phyloP scores from a whole-genome alignment of 2,797 vertebrate genomes.

The Scarus forsteni region DNA sequence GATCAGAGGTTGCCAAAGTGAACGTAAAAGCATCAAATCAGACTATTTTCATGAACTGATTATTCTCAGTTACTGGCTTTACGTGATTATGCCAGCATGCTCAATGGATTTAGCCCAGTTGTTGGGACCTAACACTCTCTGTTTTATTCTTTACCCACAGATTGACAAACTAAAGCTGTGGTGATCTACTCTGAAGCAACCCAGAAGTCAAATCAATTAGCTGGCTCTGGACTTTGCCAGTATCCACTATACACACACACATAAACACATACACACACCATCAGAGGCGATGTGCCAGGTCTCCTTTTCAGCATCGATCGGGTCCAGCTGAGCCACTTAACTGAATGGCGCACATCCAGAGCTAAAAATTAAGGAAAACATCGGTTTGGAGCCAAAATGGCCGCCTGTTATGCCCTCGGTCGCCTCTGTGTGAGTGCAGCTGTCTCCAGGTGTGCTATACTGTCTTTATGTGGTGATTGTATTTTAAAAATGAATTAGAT shows the following conservation, averaged over 20 bases:
- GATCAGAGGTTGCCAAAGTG: too few species aligned
- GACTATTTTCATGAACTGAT: too few species aligned
- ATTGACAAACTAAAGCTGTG: slow-evolving; percentile 43
- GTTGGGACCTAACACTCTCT: neutral
- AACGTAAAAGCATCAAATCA: too few species aligned
- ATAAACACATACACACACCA: slow-evolving; percentile 26
- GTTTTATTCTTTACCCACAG: slow-evolving; percentile 3
- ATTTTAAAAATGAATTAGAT: slow-evolving; percentile 45
- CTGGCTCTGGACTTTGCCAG: slow-evolving; percentile 44
- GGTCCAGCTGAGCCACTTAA: slow-evolving; percentile 53
- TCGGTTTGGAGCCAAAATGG: slow-evolving; percentile 58
- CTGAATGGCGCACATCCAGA: slow-evolving; percentile 61
- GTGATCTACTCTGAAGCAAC: slow-evolving; percentile 40
- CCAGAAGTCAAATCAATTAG: slow-evolving; percentile 58
- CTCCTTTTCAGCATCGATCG: slow-evolving; percentile 65
- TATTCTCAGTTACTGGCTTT: too few species aligned
- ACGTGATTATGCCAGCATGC: slow-evolving; percentile 1
- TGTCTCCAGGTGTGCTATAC: slow-evolving; percentile 31
- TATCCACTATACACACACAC: slow-evolving; percentile 17
- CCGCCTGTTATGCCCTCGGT: slow-evolving; percentile 1
- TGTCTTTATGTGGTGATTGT: slow-evolving; percentile 21
- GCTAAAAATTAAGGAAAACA: slow-evolving; percentile 64
- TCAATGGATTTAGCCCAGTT: slow-evolving; percentile 4
- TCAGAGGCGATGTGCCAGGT: slow-evolving; percentile 44
- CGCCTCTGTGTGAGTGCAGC: slow-evolving; percentile 34